Evolutionary conservation across 2,113 vertebrate genomes (phyloP), one percentile per base, ranked within the genome.

Genomic region (Chaetura pelagica): DNA sequence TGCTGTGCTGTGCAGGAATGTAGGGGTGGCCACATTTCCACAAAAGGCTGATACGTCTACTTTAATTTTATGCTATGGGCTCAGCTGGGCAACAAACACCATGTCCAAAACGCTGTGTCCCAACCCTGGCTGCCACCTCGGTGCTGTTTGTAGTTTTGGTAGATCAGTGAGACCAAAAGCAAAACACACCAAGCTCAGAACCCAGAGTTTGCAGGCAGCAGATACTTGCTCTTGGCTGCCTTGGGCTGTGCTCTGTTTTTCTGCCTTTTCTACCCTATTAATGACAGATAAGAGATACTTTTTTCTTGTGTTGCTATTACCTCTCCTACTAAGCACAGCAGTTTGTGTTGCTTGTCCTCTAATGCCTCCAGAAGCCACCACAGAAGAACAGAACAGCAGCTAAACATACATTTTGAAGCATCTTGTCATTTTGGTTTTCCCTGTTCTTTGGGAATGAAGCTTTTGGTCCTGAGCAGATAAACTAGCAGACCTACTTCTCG

Each of bases 191-290:
- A 34, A 15, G 20, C 68, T 66, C 46, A 9, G 51, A 61, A 52
- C 17, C 2, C n/a, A 16, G 0, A 0, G 22, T 24, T 22, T 66
- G 44, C 7, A 10, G 1, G 7, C 42, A 62, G 35, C 64, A 57
- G 66, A 32, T 42, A 21, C 55, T 86, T 2, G 0, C 42, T 73
- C 19, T 63, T 59, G 40, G 67, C 61, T 64, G 66, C 1, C 0
- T 7, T 42, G 55, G 22, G n/a, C 61, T 69, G 16, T 12, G 30
- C 19, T 66, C 27, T 30, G 12, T 10, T 79, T 69, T 64, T 51
- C 59, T 75, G 0, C 24, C 34, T 75, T 79, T 64, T 78, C 52
- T 69, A 49, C 17, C 17, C 32, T 69, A 12, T 27, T 19, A 12
- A 26, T 19, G 34, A 21, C 32, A 71, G 24, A 3, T 35, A 58